Evolutionary conservation across 2,797 vertebrate genomes (phyloP).

Genomic region (Acanthiza pusilla): DNA sequence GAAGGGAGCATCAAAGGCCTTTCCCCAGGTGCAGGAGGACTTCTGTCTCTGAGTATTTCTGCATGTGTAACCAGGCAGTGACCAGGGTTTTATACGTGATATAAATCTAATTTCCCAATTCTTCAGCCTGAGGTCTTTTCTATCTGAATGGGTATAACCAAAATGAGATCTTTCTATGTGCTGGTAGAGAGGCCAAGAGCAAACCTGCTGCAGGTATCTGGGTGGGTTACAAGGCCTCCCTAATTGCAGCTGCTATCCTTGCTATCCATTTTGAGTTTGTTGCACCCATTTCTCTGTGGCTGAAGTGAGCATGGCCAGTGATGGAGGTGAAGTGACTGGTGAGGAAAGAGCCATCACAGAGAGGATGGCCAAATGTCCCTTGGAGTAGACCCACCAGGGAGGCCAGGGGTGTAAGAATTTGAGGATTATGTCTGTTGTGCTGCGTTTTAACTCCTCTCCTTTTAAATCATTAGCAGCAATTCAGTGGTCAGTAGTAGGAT

Average conservation of each 20-base stretch:
- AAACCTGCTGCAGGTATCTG: not conserved
- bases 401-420: not conserved
- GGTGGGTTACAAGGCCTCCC: not conserved
- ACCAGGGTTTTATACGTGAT: not conserved
- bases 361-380: not conserved
- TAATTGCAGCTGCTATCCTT: rapidly evolving
- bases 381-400: not conserved
- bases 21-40: not conserved
- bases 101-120: not conserved
- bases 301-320: rapidly evolving
- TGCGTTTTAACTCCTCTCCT: not conserved
- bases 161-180: not conserved
- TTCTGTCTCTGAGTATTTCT: not conserved
- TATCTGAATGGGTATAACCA: not conserved
- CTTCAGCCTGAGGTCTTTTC: not conserved
- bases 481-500: not conserved
- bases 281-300: not conserved
- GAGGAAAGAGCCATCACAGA: not conserved
- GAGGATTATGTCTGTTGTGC: not conserved
- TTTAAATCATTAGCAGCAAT: not conserved
- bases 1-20: not conserved
- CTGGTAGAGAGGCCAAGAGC: not conserved
- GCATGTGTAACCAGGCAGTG: not conserved
- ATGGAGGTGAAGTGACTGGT: not conserved
- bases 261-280: not conserved